Base-by-base conservation (phyloP, 1,140 invertebrate species). In the Plodia interpunctella region DNA sequence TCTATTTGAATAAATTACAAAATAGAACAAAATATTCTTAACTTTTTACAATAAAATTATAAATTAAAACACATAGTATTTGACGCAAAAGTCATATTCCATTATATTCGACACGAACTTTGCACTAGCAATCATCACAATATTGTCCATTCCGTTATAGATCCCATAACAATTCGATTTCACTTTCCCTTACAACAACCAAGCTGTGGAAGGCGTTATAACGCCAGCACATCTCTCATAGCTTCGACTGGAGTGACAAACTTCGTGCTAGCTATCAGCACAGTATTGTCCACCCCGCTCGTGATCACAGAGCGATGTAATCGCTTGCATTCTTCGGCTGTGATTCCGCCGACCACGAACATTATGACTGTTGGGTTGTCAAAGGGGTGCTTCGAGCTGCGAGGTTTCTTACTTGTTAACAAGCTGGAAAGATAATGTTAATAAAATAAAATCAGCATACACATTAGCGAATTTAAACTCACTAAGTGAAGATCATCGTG, bases 321-420 rank as follows among this genome's bases (percentile, higher is more conserved):
- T 15, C 80, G 78, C 58, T 83, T 85, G 62, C 87, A 90, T 71
- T 93, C 92, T 63, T 93, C 92, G 0, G 90, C 89, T 0, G 92
- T 92, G 13, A 92, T 80, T n/a, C 92, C 92, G 6, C 92, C 92
- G 2, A 93, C 70, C 21, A 93, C 81, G 61, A 91, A 93, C 20
- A 93, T 76, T 28, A 93, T 91, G 52, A 93, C 88, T 21, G 88
- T 91, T 0, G 89, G 76, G 72, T 92, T 92, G 63, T 93, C 91
- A 2, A 90, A 67, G 4, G 92, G 92, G 69, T 92, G 91, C 55
- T 87, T 90, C 8, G 69, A 51, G 38, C 19, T 68, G 15, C 82
- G 62, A 0, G 72, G 8, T 13, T 87, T 89, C 64, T 87, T 89
- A 51, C 78, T 86, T 55, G 81, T 87, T 51, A 88, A 65, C 1